phyloP scores from a whole-genome alignment of 2,797 vertebrate genomes.

The Platalea minor region DNA sequence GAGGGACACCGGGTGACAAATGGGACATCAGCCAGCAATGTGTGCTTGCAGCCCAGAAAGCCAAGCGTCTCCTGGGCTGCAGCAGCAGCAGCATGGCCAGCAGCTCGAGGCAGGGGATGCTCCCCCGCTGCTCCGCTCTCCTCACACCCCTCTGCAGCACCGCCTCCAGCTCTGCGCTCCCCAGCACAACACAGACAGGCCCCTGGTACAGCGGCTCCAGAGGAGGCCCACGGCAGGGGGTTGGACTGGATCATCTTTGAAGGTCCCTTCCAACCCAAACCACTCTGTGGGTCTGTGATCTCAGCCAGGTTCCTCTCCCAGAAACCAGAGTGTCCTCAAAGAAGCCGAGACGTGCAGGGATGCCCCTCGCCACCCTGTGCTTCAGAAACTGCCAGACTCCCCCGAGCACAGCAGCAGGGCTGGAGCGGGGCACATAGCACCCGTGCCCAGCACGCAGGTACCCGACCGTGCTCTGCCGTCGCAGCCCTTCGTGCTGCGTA shows the following conservation, averaged over 20 bases:
- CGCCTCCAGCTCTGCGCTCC: background rate
- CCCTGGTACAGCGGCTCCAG: background rate
- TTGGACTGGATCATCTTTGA: background rate
- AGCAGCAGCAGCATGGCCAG: background rate
- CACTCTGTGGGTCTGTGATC: background rate
- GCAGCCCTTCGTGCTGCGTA: background rate
- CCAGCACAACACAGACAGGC: background rate
- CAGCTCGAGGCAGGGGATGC: background rate
- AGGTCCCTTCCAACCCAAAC: background rate
- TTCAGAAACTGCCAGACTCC: background rate
- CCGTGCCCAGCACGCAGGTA: background rate
- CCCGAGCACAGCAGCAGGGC: background rate
- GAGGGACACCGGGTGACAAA: background rate
- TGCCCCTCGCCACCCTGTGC: background rate
- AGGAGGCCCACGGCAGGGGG: background rate
- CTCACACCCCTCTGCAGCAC: background rate
- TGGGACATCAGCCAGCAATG: background rate
- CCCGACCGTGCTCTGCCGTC: background rate
- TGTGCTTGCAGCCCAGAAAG: background rate
- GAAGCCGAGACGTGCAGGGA: accelerated
- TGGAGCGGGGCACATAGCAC: background rate
- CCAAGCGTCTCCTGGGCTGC: background rate
- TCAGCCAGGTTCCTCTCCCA: background rate
- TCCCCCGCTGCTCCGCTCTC: background rate
- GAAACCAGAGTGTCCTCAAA: background rate